Base-by-base conservation (phyloP, 2,113 vertebrate species). In the Hemichromis elongatus region DNA sequence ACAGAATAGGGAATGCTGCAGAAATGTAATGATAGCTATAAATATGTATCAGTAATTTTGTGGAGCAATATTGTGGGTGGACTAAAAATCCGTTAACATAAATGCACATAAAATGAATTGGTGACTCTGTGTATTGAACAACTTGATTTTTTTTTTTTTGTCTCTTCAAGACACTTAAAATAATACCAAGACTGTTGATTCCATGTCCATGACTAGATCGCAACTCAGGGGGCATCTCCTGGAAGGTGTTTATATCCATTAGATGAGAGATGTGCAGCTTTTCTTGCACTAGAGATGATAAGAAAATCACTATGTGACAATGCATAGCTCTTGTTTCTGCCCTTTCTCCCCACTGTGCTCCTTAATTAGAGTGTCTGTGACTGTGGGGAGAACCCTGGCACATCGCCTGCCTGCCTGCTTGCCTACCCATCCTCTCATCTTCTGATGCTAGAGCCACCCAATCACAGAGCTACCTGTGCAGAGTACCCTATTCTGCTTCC, bases 291-390 rank as follows among this genome's bases (percentile, higher is more conserved):
- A 28, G 68, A 89, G 87, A 89, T 91, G 91, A 92, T 93, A 90
- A 84, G 90, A 88, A 91, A 91, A 93, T 90, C 88, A 91, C 89
- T 92, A 89, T 88, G 92, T 93, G 90, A 92, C 91, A 93, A 80
- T 85, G 87, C 83, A 84, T 79, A 84, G 88, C 84, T 90, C 91
- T 86, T 92, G 91, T 91, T 90, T 80, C 88, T 81, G 81, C 87
- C 80, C 88, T 88, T 86, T 92, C 89, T 93, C 68, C 90, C 89
- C 82, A 93, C 90, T 88, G 88, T 86, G 94, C 92, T 92, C 90
- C 92, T 94, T 95, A 96, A 95, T 96, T 95, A 96, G 89, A 92
- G 91, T 85, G 86, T 90, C 85, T 94, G 82, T 89, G 82, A 81
- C 89, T 93, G 85, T 75, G 88, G 88, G 91, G 87, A 86, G 85